Conservation (phyloP, 2,113 vertebrate species). For the Perca flavescens region DNA sequence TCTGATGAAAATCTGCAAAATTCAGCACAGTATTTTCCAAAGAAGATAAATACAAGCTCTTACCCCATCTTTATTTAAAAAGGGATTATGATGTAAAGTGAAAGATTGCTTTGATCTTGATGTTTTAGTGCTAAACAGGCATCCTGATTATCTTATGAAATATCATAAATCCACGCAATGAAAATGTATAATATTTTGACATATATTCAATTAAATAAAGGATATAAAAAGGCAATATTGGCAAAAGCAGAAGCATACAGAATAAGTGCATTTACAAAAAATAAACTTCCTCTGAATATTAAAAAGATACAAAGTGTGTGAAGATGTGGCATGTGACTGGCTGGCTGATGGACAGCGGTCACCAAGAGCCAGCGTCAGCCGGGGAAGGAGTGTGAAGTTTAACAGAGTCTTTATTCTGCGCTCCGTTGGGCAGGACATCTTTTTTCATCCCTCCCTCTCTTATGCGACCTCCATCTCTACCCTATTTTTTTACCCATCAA, state of each 20-base stretch:
- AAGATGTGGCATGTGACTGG: conserved; percentile 59
- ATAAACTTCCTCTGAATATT: conserved; percentile 63
- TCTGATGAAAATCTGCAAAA: conserved; percentile 48
- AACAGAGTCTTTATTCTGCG: conserved; percentile 57
- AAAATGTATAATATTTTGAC: conserved; percentile 57
- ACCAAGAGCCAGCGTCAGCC: conserved; percentile 19
- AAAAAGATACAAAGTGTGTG: conserved; percentile 59
- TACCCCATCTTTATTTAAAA: conserved; percentile 48
- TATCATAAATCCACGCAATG: conserved; percentile 36
- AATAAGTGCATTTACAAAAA: conserved; percentile 72
- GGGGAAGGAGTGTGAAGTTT: conserved; percentile 39
- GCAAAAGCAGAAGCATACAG: conserved; percentile 66
- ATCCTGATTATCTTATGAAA: conserved; percentile 42
- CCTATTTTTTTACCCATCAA: conserved; percentile 9
- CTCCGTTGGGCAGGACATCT: not conserved
- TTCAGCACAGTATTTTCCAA: conserved; percentile 41
- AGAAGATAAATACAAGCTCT: conserved; percentile 53
- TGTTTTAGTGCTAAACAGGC: conserved; percentile 44
- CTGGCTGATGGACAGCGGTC: conserved; percentile 9
- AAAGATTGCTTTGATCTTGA: conserved; percentile 61
- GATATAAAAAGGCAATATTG: conserved; percentile 69
- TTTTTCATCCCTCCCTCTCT: conserved; percentile 12
- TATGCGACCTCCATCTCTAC: conserved; percentile 25
- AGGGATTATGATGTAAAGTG: conserved; percentile 35
- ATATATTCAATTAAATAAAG: conserved; percentile 78